Evolutionary conservation across 2,797 vertebrate genomes (phyloP), one percentile per base, ranked within the genome.

Genomic region (Anabacerthia variegaticeps): DNA sequence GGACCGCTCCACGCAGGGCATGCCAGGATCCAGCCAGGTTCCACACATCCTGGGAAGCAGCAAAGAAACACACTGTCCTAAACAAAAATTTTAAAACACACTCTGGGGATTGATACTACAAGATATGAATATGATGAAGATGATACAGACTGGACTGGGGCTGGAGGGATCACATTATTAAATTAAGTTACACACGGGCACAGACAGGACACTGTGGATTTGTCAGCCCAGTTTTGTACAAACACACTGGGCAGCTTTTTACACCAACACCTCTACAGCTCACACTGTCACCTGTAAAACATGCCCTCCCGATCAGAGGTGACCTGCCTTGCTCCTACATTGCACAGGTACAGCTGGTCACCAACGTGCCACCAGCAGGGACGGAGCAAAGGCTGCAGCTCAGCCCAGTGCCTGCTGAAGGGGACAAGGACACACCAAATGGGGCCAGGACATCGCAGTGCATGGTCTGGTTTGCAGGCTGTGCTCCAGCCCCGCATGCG

Each of bases 401-500:
- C 2, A 0, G 49, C 20, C 34, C 69, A 12, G 81, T 0, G 12
- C 43, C 56, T 56, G 52, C 36, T 4, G 2, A 65, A 68, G 37
- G 41, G 58, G 52, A 62, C 37, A 77, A n/a, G 34, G 65, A 27
- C 26, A 34, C 41, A 43, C 12, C 2, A 4, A 34, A 52, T 8
- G 0, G 0, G 44, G 46, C 22, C 6, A 18, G 27, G 41, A 14
- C 7, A 7, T 8, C 0, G 4, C 51, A 26, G 49, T 7, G 58
- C 46, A 14, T 67, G 59, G 59, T 21, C 74, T 75, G 54, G 34
- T 61, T 87, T 67, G 36, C 79, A 77, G 34, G 49, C 92, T 77
- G 48, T 15, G 48, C 67, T 79, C 74, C 74, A 9, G 8, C 34
- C 52, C 20, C 10, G 14, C 55, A 66, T 4, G 36, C 2, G 0